A percentile compares a stretch with the other conserved stretches of the same genome.
These are phyloP conservation scores for Synergus japonicus DNA, from an alignment of 2,888 invertebrate species.

Conservation along the genomic window DNA sequence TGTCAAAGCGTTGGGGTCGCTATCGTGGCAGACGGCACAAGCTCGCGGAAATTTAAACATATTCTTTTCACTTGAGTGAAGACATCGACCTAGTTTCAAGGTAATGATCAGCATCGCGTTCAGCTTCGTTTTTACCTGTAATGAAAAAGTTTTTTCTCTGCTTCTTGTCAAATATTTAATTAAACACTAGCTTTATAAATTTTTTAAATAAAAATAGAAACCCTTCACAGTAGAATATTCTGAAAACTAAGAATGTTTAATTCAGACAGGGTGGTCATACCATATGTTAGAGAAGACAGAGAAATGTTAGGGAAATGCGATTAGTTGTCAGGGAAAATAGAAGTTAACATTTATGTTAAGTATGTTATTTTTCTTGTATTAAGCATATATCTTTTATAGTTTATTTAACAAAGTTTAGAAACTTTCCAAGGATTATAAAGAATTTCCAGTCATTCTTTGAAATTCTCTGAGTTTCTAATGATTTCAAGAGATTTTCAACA, in stretches of 20 bases:
- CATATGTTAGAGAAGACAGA: no score
- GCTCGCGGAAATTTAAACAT: constrained; percentile 70
- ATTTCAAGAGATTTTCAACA: no score
- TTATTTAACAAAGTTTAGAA: no score
- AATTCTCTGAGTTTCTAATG: no score
- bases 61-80: constrained; percentile 62
- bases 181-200: not conserved
- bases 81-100: constrained; percentile 56
- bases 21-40: constrained; percentile 65
- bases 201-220: not conserved
- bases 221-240: not conserved
- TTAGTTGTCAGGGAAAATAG: no score
- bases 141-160: not conserved
- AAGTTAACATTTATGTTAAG: no score
- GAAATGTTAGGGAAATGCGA: no score
- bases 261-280: not conserved
- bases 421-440: no score
- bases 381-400: no score
- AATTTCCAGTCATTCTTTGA: no score
- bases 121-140: constrained; percentile 56
- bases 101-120: constrained; percentile 62
- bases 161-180: no score
- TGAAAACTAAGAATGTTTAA: not conserved
- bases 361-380: no score
- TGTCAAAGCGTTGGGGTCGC: constrained; percentile 53